Evolutionary conservation across 2,797 vertebrate genomes (phyloP), one percentile per base, ranked within the genome.

Genomic region (Mormyrus hasselquistii): DNA sequence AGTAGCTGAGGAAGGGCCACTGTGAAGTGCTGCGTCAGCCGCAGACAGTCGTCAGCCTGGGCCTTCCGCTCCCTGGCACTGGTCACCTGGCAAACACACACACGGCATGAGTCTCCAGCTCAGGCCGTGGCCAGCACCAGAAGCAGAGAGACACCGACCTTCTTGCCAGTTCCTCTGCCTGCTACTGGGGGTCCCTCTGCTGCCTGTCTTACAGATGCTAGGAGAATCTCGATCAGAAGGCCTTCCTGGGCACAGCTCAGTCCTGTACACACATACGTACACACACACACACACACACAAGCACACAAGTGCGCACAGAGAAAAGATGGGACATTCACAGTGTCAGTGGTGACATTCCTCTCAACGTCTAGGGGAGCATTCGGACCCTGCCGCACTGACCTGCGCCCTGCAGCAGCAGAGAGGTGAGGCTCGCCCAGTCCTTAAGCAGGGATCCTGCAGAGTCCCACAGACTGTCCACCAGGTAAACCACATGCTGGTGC

Each of bases 381-480:
- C 6, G 82, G 47, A 8, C n/a, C n/a, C 41, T 25, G 44, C 2
- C 8, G 8, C 1, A 62, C 93, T 38, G 88, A 97, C 96, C 96
- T 94, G 93, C 88, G 76, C 88, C 94, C 92, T 95, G 94, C 92
- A 98, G 93, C 4, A 99, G 95, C 57, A 97, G 92, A 41, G 94
- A 93, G 0, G 97, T 97, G 94, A 99, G 93, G 4, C 95, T 92
- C 44, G 96, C 91, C 98, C 98, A 99, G 95, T 98, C 97, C 93
- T 97, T 98, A 89, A 99, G 94, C 89, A 98, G 94, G 88, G 91
- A 92, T 52, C 95, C 95, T 7, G 94, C 96, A 92, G 96, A 97
- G 93, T 99, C 98, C 98, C 98, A 99, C 91, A 99, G 94, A 92
- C 97, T 97, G 95, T 99, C 98, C 93, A 99, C 95, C 7, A 99